These are phyloP conservation scores for Collichthys lucidus DNA, from an alignment of 2,113 vertebrate species.

Conservation along the genomic window DNA sequence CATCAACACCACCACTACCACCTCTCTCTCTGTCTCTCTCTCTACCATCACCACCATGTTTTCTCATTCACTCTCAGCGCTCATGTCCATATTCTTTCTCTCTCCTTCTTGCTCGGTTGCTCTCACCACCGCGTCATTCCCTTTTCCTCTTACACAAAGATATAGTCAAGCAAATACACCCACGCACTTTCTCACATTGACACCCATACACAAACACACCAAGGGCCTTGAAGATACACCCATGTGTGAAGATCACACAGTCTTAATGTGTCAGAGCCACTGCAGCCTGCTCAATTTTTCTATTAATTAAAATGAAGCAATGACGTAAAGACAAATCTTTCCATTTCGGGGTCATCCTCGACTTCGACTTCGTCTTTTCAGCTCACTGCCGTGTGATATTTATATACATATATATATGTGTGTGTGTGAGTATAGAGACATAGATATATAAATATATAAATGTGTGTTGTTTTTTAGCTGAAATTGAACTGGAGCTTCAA, in stretches of 20 bases:
- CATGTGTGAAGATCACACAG: constrained; percentile 77
- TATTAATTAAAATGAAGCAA: constrained; percentile 59
- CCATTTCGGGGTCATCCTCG: constrained; percentile 43
- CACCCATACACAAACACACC: constrained; percentile 77
- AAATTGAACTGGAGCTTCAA: constrained; percentile 50
- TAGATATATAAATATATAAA: too few species aligned
- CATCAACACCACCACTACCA: neutral
- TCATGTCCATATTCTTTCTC: constrained; percentile 55
- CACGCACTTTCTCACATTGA: constrained; percentile 78
- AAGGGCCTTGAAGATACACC: constrained; percentile 77
- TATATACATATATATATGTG: neutral
- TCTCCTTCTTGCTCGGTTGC: constrained; percentile 44
- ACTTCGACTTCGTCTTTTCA: neutral
- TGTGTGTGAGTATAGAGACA: too few species aligned
- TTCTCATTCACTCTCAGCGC: constrained; percentile 52
- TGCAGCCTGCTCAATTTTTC: constrained; percentile 61
- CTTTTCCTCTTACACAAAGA: constrained; percentile 76
- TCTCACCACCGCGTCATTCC: constrained; percentile 65
- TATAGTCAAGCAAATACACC: constrained; percentile 81
- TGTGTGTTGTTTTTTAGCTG: constrained; percentile 47
- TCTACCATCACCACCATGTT: constrained; percentile 44
- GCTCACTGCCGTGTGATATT: neutral
- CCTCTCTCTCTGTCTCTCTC: constrained; percentile 21
- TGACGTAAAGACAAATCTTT: constrained; percentile 31
- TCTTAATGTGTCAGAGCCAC: constrained; percentile 74